phyloP scores from a whole-genome alignment of 2,113 vertebrate genomes.

The Centropristis striata region DNA sequence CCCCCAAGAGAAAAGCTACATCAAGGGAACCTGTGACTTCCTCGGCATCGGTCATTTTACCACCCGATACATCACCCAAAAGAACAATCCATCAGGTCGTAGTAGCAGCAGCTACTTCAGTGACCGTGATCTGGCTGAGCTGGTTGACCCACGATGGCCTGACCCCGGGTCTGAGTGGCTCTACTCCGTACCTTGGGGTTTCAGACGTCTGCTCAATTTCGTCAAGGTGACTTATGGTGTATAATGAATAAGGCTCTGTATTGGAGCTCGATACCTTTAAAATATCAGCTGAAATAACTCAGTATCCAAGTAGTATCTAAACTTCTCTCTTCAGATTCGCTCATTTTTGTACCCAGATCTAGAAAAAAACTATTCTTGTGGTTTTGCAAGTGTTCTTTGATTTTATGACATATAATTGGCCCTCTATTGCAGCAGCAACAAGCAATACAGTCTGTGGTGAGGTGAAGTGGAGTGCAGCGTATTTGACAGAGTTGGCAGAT shows the following conservation, averaged over 20 bases:
- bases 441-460: no score
- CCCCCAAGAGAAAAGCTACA: slow-evolving; percentile 92
- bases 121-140: slow-evolving; percentile 89
- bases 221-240: slow-evolving; percentile 88
- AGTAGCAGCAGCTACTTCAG: slow-evolving; percentile 88
- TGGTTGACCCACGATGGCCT: slow-evolving; percentile 93
- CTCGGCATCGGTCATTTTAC: slow-evolving; percentile 94
- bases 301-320: no score
- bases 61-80: slow-evolving; percentile 90
- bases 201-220: slow-evolving; percentile 93
- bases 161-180: slow-evolving; percentile 91
- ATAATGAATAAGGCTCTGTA: neutral
- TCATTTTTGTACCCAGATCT: no score
- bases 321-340: no score
- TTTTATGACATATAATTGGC: no score
- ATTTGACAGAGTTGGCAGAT: no score
- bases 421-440: no score
- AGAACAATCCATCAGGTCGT: slow-evolving; percentile 83
- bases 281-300: no score
- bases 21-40: slow-evolving; percentile 94
- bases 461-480: no score
- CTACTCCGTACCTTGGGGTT: slow-evolving; percentile 93
- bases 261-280: no score
- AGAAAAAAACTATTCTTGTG: no score
- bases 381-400: no score